phyloP scores from a whole-genome alignment of 2,113 vertebrate genomes.

The Thamnaconus septentrionalis region DNA sequence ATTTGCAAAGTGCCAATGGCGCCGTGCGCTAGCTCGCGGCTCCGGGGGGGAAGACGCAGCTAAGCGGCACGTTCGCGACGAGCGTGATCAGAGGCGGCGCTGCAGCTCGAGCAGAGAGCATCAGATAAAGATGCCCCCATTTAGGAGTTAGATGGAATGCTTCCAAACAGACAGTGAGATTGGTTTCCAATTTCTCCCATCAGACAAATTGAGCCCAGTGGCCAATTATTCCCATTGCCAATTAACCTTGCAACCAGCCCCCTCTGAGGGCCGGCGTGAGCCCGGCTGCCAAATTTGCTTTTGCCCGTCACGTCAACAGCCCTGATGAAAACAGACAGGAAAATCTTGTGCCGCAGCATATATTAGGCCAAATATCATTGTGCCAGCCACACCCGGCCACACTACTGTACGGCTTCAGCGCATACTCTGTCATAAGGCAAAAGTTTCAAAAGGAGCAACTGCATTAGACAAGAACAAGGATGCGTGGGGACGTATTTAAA shows the following conservation, averaged over 20 bases:
- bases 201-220: conserved; percentile 74
- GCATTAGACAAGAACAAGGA: no score
- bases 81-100: conserved; percentile 21
- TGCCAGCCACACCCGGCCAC: conserved; percentile 24
- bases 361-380: conserved; percentile 46
- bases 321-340: conserved; percentile 73
- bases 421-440: no score
- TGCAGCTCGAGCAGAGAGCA: conserved; percentile 26
- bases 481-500: no score
- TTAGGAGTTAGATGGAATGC: conserved; percentile 52
- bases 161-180: conserved; percentile 65
- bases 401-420: no score
- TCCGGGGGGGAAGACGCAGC: no score
- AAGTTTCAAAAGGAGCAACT: no score
- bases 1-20: not conserved
- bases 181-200: conserved; percentile 72
- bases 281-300: conserved; percentile 69
- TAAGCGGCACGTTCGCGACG: no score
- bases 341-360: conserved; percentile 33
- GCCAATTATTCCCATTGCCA: conserved; percentile 77
- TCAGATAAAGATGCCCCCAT: conserved; percentile 52
- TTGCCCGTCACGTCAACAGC: conserved; percentile 58
- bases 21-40: no score
- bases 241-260: conserved; percentile 73
- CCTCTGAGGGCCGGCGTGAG: conserved; percentile 35